Conservation (phyloP, 2,113 vertebrate genomes). For the Syngnathus floridae region DNA sequence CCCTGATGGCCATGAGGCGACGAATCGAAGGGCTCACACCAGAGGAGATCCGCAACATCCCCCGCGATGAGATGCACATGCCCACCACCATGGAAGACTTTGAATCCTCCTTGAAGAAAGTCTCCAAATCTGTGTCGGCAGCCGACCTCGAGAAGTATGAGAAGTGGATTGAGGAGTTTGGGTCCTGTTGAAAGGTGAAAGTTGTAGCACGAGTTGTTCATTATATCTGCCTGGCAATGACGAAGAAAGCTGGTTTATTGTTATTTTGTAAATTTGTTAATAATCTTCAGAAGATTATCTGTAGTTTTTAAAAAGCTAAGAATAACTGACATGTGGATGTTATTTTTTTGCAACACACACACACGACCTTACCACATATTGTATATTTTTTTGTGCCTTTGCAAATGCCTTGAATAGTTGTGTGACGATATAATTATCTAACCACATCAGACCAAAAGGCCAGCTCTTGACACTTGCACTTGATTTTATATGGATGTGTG, state of each 20-base stretch:
- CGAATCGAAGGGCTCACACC: constrained; percentile 93
- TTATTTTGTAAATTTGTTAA: background rate
- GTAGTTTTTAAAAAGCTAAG: background rate
- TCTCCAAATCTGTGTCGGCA: constrained; percentile 94
- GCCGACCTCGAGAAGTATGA: constrained; percentile 93
- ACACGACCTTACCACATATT: background rate
- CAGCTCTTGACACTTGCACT: constrained; percentile 1
- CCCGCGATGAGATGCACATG: constrained; percentile 97
- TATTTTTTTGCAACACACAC: background rate
- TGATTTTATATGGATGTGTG: constrained; percentile 16
- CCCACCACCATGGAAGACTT: constrained; percentile 99
- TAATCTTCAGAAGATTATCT: background rate
- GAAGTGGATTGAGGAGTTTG: constrained; percentile 96
- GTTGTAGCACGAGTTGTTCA: background rate
- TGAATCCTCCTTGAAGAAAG: constrained; percentile 88
- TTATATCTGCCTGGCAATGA: background rate
- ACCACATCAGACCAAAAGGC: background rate
- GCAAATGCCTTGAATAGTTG: background rate
- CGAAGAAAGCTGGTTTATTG: background rate
- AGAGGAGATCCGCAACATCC: constrained; percentile 95
- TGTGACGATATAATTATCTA: background rate
- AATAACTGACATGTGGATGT: background rate
- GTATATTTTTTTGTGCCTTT: background rate
- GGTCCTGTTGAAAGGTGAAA: constrained; percentile 79
- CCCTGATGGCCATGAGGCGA: constrained; percentile 96